phyloP scores from a whole-genome alignment of 2,113 vertebrate genomes.

The Oryzias woworae region DNA sequence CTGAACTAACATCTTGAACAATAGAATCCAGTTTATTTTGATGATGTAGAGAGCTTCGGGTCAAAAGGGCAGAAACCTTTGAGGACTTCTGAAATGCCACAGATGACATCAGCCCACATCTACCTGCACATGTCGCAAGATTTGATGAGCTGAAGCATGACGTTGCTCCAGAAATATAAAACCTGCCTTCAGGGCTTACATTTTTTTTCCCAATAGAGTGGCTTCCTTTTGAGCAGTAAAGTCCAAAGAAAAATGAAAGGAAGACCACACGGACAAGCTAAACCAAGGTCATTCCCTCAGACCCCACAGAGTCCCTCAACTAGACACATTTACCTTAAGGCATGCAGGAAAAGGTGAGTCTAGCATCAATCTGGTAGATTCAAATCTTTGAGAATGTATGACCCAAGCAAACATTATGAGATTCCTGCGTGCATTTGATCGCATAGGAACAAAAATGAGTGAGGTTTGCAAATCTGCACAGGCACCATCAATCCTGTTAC shows the following conservation, averaged over 20 bases:
- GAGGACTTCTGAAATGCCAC: conserved; percentile 50
- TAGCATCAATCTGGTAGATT: background rate
- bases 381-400: conserved; percentile 10
- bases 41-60: conserved; percentile 16
- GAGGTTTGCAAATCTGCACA: background rate
- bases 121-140: conserved; percentile 50
- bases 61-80: conserved; percentile 36
- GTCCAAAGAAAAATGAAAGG: conserved; percentile 48
- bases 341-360: conserved; percentile 1
- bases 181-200: conserved; percentile 45
- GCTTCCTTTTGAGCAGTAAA: conserved; percentile 17
- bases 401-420: background rate
- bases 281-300: conserved; percentile 41
- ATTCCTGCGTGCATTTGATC: background rate
- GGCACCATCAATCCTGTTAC: conserved; percentile 4
- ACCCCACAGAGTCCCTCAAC: conserved; percentile 5
- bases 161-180: conserved; percentile 50
- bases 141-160: conserved; percentile 37
- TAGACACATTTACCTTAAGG: conserved; percentile 13
- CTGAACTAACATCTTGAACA: conserved; percentile 8
- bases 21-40: conserved; percentile 18
- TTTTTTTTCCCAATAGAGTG: conserved; percentile 48
- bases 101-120: conserved; percentile 45
- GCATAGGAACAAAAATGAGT: background rate
- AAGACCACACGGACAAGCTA: conserved; percentile 26